Evolutionary conservation across 2,888 invertebrate genomes (phyloP), one percentile per base, ranked within the genome.

Genomic region (Melipona bicolor): DNA sequence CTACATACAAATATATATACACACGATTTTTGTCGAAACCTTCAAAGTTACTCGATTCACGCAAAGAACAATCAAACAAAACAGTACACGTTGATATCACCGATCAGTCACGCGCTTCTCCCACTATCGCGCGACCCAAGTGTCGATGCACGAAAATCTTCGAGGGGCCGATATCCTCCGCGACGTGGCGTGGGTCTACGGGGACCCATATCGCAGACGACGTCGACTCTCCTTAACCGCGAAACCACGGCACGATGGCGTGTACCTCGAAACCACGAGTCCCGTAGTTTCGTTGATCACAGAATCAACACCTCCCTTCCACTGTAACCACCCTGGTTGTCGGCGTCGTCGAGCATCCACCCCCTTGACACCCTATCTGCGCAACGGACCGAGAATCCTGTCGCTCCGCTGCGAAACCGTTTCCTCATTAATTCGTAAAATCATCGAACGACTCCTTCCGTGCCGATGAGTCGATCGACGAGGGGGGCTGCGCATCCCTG

Each of bases 281-380:
- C 87, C 71, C 86, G 89, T 89, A 87, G 87, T 89, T 87, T 89
- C 89, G 88, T 86, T 89, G 87, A 87, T 89, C 89, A 86, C 80
- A 86, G 83, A 84, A 89, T 89, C 89, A 89, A 89, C 89, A 86
- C 86, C 76, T 81, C 69, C 75, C 88, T 61, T 72, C 62, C 24
- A 9, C 69, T 13, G 36, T 59, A 50, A 19, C 67, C 82, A 79
- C 68, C 70, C 75, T 80, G 74, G 61, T 61, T 54, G 81, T 21
- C 75, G 75, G n/a, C 74, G 73, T 50, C 75, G 74, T 54, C 69
- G 70, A 15, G n/a, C 27, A 27, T 56, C 36, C 54, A 54, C 49
- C 62, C 79, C 56, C 36, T 9, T 75, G 52, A 49, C 76, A 54
- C 70, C 81, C 82, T 76, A 85, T 83, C 81, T 77, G 85, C 73